phyloP scores from a whole-genome alignment of 2,888 invertebrate genomes.

The Macrostomum cliftonense region DNA sequence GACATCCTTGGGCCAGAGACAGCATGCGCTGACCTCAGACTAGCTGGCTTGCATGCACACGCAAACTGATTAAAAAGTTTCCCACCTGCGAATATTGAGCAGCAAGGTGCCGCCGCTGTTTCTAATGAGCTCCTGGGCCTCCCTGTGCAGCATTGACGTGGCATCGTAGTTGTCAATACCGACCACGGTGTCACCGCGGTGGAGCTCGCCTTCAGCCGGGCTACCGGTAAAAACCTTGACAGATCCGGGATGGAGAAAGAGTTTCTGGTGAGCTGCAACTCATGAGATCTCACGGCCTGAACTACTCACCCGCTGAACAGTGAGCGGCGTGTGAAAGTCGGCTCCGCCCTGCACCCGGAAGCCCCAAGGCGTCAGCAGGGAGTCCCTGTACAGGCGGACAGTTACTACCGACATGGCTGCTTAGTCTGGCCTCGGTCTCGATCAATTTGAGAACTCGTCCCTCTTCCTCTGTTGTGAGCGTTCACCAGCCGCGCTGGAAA shows the following conservation, averaged over 20 bases:
- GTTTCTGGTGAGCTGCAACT: too few relatives aligned
- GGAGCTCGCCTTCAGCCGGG: constrained; percentile 62
- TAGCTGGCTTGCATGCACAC: too few relatives aligned
- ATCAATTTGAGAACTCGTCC: too few relatives aligned
- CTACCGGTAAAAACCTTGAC: constrained; percentile 69
- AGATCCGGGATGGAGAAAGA: too few relatives aligned
- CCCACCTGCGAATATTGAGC: constrained; percentile 28
- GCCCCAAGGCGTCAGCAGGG: constrained; percentile 35
- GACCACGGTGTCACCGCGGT: constrained; percentile 70
- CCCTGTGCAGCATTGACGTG: constrained; percentile 65
- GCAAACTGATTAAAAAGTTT: too few relatives aligned
- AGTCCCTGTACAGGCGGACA: constrained; percentile 32
- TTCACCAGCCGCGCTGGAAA: too few relatives aligned
- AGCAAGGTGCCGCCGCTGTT: constrained; percentile 29
- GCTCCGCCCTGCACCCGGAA: constrained; percentile 36
- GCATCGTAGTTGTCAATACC: constrained; percentile 75
- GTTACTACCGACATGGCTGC: background rate
- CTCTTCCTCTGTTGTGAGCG: too few relatives aligned
- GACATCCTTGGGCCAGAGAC: too few relatives aligned
- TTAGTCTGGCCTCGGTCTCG: background rate
- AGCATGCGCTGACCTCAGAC: too few relatives aligned
- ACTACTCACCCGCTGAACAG: constrained; percentile 34
- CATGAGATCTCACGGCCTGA: too few relatives aligned
- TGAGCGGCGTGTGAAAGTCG: constrained; percentile 29
- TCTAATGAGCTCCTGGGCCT: constrained; percentile 53